Conservation (phyloP, 2,888 invertebrate species). For the Formica aserva region DNA sequence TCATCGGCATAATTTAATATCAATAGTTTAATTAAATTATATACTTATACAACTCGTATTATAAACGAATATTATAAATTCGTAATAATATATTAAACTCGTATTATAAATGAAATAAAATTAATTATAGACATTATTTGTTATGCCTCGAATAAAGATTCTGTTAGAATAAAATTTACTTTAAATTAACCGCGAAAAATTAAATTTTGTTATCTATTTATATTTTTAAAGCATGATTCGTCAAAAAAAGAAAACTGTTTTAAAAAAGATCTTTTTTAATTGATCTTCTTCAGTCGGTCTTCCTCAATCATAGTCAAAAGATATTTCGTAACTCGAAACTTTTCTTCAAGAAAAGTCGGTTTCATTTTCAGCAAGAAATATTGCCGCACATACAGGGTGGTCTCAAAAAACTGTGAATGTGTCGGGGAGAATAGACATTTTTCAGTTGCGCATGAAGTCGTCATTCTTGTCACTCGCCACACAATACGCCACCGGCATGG, state of each 20-base stretch:
- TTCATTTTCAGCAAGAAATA: neutral
- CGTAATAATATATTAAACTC: neutral
- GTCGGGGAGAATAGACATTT: neutral
- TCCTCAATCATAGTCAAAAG: neutral
- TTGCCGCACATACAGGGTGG: neutral
- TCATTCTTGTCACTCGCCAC: conserved; percentile 55
- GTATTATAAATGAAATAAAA: conserved; percentile 29
- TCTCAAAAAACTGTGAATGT: neutral
- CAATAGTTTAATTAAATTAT: neutral
- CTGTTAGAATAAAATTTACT: neutral
- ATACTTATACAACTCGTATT: neutral
- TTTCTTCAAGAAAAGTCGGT: neutral
- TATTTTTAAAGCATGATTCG: neutral
- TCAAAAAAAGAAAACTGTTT: neutral
- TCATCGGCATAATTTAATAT: neutral
- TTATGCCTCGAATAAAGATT: neutral
- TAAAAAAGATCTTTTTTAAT: neutral
- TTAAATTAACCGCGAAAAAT: neutral
- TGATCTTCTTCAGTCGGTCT: neutral
- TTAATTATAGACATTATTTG: neutral
- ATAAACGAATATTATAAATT: neutral
- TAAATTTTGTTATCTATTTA: conserved; percentile 7
- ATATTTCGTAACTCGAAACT: neutral
- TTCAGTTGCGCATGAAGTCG: conserved; percentile 64
- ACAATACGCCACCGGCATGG: conserved; percentile 59